A percentile compares a stretch with the other conserved stretches of the same genome.
Conservation (phyloP, 2,113 vertebrate species). For the Psilopsiagon aymara region DNA sequence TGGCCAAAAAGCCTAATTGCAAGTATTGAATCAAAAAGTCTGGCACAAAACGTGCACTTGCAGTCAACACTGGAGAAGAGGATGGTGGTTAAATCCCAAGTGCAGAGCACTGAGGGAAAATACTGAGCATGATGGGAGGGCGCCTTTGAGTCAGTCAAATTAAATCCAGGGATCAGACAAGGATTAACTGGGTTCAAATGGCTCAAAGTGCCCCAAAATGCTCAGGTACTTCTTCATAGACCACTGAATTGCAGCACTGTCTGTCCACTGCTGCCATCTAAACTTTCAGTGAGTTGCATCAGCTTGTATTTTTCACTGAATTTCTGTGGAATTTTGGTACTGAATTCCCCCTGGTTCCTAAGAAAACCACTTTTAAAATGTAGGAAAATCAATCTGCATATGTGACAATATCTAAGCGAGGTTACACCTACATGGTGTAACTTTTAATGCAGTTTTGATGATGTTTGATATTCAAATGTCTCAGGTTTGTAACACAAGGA, state of each 20-base stretch:
- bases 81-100: neutral
- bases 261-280: neutral
- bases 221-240: neutral
- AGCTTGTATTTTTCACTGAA: neutral
- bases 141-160: neutral
- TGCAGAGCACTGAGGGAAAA: neutral
- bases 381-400: neutral
- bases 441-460: neutral
- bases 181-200: neutral
- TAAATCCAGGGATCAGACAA: neutral
- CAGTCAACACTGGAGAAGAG: neutral
- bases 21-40: neutral
- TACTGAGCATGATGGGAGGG: fast-evolving
- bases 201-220: neutral
- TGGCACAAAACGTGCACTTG: fast-evolving
- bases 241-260: neutral
- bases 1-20: neutral
- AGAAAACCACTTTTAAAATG: neutral
- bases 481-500: neutral
- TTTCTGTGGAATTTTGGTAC: neutral
- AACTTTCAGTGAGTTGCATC: neutral
- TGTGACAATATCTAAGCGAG: neutral
- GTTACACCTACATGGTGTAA: neutral
- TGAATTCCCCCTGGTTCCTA: neutral
- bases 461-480: neutral